Percentiles rank a stretch among this genome's conserved stretches.
phyloP scores from a whole-genome alignment of 2,797 vertebrate species.

The Telmatherina bonti region DNA sequence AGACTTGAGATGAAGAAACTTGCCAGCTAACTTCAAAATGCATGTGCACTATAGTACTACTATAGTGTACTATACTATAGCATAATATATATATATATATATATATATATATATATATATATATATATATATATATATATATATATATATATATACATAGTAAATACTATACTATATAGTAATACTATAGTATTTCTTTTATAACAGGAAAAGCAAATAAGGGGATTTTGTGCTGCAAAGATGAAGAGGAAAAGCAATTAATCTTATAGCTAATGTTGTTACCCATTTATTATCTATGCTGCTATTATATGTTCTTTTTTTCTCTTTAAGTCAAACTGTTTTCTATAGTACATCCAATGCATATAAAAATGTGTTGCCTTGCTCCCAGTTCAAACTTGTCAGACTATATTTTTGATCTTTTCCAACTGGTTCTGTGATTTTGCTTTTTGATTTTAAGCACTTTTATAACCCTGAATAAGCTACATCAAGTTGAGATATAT shows the following conservation, averaged over 20 bases:
- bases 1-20: constrained; percentile 58
- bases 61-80: too few relatives aligned
- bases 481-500: too few relatives aligned
- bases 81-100: too few relatives aligned
- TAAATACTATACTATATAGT: too few relatives aligned
- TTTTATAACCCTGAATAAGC: too few relatives aligned
- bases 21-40: constrained; percentile 31
- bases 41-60: constrained; percentile 21
- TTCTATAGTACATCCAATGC: neutral
- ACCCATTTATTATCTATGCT: constrained; percentile 13
- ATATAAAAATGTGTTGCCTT: neutral
- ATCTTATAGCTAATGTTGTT: constrained; percentile 24
- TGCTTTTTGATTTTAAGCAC: too few relatives aligned
- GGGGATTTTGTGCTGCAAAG: constrained; percentile 13
- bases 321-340: constrained; percentile 3
- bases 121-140: too few relatives aligned
- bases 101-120: too few relatives aligned
- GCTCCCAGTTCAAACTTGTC: neutral
- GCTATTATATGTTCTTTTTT: neutral
- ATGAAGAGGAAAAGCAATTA: constrained; percentile 18
- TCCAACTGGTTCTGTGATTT: neutral
- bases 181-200: constrained; percentile 36
- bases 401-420: neutral
- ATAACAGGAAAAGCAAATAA: constrained; percentile 20
- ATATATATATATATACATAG: too few relatives aligned